These are phyloP conservation scores for Mormyrops attenuatus DNA, from an alignment of 2,797 vertebrate genomes.

Conservation along the genomic window DNA sequence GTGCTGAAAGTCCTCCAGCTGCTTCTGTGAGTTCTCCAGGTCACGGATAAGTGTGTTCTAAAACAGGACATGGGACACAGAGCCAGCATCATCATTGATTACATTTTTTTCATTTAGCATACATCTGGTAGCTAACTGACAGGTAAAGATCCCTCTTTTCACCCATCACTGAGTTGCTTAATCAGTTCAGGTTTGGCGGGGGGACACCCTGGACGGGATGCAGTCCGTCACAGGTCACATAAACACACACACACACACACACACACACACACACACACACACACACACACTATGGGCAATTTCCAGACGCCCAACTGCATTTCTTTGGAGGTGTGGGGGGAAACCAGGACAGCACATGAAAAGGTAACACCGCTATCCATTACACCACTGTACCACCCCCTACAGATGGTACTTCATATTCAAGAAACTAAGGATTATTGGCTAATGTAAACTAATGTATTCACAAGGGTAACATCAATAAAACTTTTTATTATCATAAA, in stretches of 20 bases:
- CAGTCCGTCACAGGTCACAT: neutral
- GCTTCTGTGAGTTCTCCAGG: slow-evolving; percentile 87
- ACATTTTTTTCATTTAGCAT: neutral
- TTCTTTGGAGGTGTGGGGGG: too few relatives aligned
- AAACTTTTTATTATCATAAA: neutral
- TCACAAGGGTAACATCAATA: neutral
- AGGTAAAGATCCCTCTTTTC: neutral
- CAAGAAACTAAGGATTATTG: neutral
- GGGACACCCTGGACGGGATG: neutral
- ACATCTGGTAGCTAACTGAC: neutral
- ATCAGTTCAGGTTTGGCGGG: neutral
- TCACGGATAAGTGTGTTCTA: slow-evolving; percentile 89
- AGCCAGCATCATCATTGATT: neutral
- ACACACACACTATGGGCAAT: neutral
- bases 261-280: neutral
- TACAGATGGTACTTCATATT: neutral
- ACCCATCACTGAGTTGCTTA: neutral
- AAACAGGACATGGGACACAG: neutral
- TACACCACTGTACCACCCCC: neutral
- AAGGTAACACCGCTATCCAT: neutral
- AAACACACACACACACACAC: neutral
- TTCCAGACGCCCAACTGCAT: too few relatives aligned
- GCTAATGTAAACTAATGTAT: neutral
- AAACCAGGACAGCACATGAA: neutral
- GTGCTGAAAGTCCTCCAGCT: slow-evolving; percentile 85